A percentile compares a stretch with the other conserved stretches of the same genome.
Evolutionary conservation across 2,113 vertebrate species (phyloP).

Genomic region (Dicrurus megarhynchus): DNA sequence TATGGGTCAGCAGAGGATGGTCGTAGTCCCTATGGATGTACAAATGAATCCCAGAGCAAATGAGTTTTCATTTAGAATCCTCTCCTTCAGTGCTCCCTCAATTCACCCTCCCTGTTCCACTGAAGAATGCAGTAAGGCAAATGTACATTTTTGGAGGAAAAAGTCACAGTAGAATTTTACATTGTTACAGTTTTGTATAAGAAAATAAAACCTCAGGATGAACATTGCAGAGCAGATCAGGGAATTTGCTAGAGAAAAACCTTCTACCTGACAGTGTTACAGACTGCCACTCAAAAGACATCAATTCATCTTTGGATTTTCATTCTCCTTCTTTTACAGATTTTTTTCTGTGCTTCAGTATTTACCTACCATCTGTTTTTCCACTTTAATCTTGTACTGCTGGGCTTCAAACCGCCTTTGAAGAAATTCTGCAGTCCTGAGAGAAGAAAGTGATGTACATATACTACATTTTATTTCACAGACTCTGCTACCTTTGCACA

Average conservation of each 20-base stretch:
- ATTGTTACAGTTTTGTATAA: neutral
- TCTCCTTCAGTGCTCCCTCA: neutral
- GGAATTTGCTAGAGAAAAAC: neutral
- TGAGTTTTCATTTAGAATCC: neutral
- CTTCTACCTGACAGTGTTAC: neutral
- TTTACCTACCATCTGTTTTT: constrained; percentile 87
- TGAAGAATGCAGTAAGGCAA: neutral
- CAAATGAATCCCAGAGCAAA: neutral
- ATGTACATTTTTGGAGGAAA: neutral
- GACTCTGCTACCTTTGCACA: neutral
- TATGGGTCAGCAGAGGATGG: constrained; percentile 80
- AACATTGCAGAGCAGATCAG: neutral
- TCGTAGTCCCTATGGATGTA: constrained; percentile 79
- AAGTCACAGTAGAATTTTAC: neutral
- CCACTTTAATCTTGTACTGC: constrained; percentile 88
- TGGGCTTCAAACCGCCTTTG: constrained; percentile 84
- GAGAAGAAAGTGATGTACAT: constrained; percentile 2
- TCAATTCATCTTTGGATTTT: neutral
- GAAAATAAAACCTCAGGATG: neutral
- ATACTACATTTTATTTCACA: neutral
- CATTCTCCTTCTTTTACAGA: neutral
- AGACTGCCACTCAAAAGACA: neutral
- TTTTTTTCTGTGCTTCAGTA: neutral
- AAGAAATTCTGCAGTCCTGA: constrained; percentile 83
- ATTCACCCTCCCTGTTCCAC: neutral